Conservation (phyloP, 1,140 invertebrate genomes). For the Drosophila pseudoananassae region DNA sequence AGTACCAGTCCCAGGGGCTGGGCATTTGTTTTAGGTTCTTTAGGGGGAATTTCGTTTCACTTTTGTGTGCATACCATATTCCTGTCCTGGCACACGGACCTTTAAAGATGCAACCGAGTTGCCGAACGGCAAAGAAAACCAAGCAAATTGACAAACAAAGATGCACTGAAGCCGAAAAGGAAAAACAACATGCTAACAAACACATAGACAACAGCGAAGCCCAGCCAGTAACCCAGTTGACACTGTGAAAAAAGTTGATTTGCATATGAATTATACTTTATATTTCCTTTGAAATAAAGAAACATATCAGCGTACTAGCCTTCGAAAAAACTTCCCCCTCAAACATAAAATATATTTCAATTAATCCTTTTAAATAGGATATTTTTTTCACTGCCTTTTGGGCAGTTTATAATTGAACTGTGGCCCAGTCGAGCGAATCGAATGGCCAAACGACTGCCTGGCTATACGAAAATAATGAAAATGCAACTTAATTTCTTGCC, state of each 20-base stretch:
- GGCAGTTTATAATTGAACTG: slow-evolving; percentile 78
- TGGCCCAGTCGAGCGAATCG: slow-evolving; percentile 67
- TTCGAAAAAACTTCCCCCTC: not conserved
- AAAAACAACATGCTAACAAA: slow-evolving; percentile 51
- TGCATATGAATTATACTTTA: not conserved
- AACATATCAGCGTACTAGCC: not conserved
- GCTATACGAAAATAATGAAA: slow-evolving; percentile 65
- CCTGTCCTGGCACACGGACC: slow-evolving; percentile 43
- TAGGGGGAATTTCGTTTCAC: slow-evolving; percentile 65
- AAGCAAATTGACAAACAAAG: slow-evolving; percentile 58
- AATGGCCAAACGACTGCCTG: slow-evolving; percentile 41
- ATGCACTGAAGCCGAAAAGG: slow-evolving; percentile 55
- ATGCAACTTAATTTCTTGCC: slow-evolving; percentile 70
- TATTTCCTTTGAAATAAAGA: not conserved
- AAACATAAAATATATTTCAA: not conserved
- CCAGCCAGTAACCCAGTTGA: slow-evolving; percentile 16
- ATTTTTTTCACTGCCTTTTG: slow-evolving; percentile 15
- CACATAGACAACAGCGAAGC: slow-evolving; percentile 15
- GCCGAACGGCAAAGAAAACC: slow-evolving; percentile 48
- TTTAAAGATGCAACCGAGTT: slow-evolving; percentile 60
- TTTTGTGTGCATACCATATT: slow-evolving; percentile 48
- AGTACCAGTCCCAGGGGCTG: not conserved
- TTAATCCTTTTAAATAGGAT: not conserved
- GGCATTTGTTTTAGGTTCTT: slow-evolving; percentile 48
- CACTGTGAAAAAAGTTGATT: not conserved